Evolutionary conservation across 2,797 vertebrate genomes (phyloP).

Genomic region (Falco naumanni): DNA sequence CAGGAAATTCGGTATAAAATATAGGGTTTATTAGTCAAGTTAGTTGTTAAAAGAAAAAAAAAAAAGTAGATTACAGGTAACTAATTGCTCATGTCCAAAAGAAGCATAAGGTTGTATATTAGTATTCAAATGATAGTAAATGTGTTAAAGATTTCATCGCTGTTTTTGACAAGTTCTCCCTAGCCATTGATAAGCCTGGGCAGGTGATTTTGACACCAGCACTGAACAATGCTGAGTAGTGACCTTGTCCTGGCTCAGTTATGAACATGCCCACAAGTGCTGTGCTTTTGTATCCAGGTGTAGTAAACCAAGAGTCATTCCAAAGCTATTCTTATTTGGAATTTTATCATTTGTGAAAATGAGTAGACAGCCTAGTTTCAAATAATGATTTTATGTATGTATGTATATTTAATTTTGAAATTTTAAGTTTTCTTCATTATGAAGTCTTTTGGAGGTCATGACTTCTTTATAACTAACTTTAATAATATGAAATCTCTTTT

Average conservation of each 20-base stretch:
- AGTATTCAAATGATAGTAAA: not conserved
- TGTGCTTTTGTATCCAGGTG: not conserved
- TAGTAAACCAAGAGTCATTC: not conserved
- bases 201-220: not conserved
- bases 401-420: not conserved
- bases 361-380: not conserved
- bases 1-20: not conserved
- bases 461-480: not conserved
- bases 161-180: not conserved
- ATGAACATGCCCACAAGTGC: accelerated
- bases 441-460: not conserved
- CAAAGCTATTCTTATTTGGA: not conserved
- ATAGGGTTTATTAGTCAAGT: not conserved
- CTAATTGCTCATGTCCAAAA: not conserved
- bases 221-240: not conserved
- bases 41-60: not conserved
- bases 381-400: not conserved
- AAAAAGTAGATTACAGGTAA: not conserved
- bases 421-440: not conserved
- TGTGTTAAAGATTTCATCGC: not conserved
- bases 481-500: not conserved
- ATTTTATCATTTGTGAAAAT: not conserved
- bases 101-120: not conserved
- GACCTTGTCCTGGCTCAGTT: not conserved
- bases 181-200: not conserved